Evolutionary conservation across 1,140 invertebrate species (phyloP).

Genomic region (Temnothorax curvispinosus): DNA sequence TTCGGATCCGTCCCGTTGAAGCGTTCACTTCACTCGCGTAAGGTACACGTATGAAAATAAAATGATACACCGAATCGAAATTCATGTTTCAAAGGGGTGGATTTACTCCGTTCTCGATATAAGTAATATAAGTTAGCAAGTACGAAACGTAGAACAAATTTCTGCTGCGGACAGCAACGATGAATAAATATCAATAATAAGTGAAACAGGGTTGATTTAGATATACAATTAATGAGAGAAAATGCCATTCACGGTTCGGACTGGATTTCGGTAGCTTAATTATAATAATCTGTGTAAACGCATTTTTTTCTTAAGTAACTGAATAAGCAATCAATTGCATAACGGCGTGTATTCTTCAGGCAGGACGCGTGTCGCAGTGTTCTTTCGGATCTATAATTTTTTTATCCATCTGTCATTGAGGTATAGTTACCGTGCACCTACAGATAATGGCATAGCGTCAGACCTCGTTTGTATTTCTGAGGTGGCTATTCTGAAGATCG

Average conservation of each 20-base stretch:
- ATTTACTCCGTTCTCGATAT: neutral
- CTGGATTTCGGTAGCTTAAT: too few relatives aligned
- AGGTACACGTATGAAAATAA: neutral
- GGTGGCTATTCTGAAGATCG: constrained; percentile 13
- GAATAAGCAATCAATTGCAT: neutral
- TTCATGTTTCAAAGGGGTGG: neutral
- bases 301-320: too few relatives aligned
- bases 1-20: neutral
- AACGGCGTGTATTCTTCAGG: neutral
- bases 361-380: constrained; percentile 37
- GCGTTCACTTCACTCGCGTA: neutral
- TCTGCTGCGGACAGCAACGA: neutral
- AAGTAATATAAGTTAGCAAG: constrained; percentile 1
- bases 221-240: too few relatives aligned
- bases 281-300: too few relatives aligned
- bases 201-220: too few relatives aligned
- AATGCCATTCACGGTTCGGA: too few relatives aligned
- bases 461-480: constrained; percentile 47
- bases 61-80: neutral
- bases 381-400: constrained; percentile 69
- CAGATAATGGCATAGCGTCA: constrained; percentile 17
- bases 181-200: constrained; percentile 2
- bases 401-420: constrained; percentile 62
- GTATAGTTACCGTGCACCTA: constrained; percentile 43
- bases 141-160: neutral